These are phyloP conservation scores for Agonopterix alstromeriana DNA, from an alignment of 2,888 invertebrate species.

Conservation along the genomic window DNA sequence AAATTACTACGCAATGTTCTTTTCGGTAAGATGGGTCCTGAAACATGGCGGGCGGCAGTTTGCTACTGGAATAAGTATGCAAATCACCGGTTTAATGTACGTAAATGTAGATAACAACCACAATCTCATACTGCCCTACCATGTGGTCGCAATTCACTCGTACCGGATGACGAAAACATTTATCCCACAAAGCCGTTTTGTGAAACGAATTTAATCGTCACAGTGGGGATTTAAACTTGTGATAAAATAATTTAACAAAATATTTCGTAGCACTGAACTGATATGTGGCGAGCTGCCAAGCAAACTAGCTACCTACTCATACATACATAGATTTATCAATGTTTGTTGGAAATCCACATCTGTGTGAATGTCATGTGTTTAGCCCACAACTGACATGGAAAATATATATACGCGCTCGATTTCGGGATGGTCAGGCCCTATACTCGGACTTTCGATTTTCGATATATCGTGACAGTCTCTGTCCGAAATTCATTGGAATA, in stretches of 20 bases:
- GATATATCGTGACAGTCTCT: no score
- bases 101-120: slow-evolving; percentile 7
- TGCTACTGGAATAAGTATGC: slow-evolving; percentile 4
- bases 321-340: slow-evolving; percentile 6
- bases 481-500: no score
- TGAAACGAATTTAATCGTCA: neutral
- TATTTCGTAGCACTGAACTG: neutral
- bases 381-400: no score
- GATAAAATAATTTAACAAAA: neutral
- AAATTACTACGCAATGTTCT: slow-evolving; percentile 6
- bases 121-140: slow-evolving; percentile 2
- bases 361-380: neutral
- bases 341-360: slow-evolving; percentile 1
- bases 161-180: neutral
- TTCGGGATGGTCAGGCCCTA: no score
- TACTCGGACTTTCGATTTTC: no score
- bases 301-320: neutral
- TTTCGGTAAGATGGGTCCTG: slow-evolving; percentile 1
- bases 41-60: slow-evolving; percentile 6
- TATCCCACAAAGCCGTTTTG: neutral
- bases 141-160: slow-evolving; percentile 2
- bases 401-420: no score
- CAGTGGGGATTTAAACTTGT: neutral
- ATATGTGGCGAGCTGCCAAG: slow-evolving; percentile 5
- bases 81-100: slow-evolving; percentile 7